These are phyloP conservation scores for Minunthozetes semirufus DNA, from an alignment of 2,888 invertebrate species.

Conservation along the genomic window DNA sequence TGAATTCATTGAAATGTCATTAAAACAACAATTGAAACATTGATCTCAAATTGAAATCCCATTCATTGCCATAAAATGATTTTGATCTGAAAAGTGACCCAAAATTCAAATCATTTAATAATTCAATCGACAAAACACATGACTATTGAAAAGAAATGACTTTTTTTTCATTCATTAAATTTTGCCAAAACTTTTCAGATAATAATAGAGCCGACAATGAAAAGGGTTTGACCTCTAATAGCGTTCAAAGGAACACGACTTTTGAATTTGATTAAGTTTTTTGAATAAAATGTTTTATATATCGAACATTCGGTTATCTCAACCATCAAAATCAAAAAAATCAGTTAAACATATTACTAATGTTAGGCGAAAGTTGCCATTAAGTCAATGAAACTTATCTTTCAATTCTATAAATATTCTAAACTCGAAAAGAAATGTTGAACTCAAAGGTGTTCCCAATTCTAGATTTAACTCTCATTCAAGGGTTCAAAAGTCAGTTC, in stretches of 20 bases:
- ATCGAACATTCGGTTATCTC: too few species aligned
- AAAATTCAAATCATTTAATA: background rate
- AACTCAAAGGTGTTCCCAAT: too few species aligned
- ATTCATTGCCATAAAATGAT: background rate
- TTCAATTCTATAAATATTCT: background rate
- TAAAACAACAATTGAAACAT: too few species aligned
- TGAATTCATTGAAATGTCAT: background rate
- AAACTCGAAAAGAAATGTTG: too few species aligned
- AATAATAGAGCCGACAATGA: background rate
- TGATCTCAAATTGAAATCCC: background rate
- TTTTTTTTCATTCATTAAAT: too few species aligned
- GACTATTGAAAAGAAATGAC: background rate
- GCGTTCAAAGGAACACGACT: background rate
- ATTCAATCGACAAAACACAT: background rate
- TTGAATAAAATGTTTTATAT: background rate
- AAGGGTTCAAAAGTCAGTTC: too few species aligned
- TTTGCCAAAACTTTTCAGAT: too few species aligned
- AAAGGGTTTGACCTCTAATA: background rate
- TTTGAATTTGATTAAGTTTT: background rate
- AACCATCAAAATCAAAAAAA: too few species aligned
- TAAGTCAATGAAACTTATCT: constrained; percentile 1
- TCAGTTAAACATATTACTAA: too few species aligned
- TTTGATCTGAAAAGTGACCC: background rate
- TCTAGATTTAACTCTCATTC: too few species aligned
- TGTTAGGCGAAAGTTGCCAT: background rate